Evolutionary conservation across 2,113 vertebrate genomes (phyloP), one percentile per base, ranked within the genome.

Genomic region (Dinomys branickii): DNA sequence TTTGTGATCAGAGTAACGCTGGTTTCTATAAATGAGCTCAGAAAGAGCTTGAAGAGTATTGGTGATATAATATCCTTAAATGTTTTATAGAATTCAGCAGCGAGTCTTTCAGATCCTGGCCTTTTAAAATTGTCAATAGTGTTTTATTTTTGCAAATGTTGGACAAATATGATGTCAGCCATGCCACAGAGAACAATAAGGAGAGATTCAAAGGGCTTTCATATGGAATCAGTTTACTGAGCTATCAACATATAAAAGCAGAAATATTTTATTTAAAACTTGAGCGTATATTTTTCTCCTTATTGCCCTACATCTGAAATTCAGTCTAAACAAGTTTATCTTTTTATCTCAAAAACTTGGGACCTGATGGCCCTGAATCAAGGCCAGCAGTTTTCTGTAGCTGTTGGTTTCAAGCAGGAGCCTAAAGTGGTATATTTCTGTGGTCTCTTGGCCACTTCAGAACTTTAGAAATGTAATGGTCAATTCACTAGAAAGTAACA

Each of bases 201-300:
- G 10, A 84, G 19, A 33, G 33, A 83, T 3, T 52, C 20, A 47
- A n/a, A 95, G 11, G 17, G 35, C 4, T 26, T 30, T 41, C 26
- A 9, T 4, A 20, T 82, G 35, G 50, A 56, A 85, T 80, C 6
- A 75, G 9, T 12, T 11, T 13, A 65, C 14, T 22, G 11, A 30
- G 30, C 52, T 17, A 47, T 28, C 20, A 90, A 11, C 8, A 20
- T 41, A 47, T 35, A 71, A 4, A 56, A 14, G 7, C 26, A 73
- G 20, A 91, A 95, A 91, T 85, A 73, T 38, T 83, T 83, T 7
- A 10, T 81, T 63, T 92, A 30, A 94, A 20, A 77, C 10, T 88
- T 65, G 30, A 5, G 61, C 90, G 69, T 54, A 80, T 35, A n/a
- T 80, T 80, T 59, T 86, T 54, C 33, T 89, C 58, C 24, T 58